Evolutionary conservation across 2,888 invertebrate genomes (phyloP).

Genomic region (Anticlea derivata): DNA sequence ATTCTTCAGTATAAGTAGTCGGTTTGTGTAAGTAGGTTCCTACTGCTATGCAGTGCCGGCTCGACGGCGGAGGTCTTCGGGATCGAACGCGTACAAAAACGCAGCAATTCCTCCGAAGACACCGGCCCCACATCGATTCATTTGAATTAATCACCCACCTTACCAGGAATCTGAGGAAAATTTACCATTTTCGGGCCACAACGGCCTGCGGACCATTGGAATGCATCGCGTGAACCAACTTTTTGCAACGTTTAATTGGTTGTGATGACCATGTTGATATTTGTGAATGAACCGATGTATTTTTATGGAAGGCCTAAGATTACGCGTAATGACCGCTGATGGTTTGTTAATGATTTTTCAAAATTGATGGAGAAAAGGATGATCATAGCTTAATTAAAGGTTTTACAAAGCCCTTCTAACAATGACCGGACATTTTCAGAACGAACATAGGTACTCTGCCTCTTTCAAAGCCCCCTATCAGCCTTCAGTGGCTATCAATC

Average conservation of each 20-base stretch:
- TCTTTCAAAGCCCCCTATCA: too few relatives aligned
- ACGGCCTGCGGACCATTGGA: conserved; percentile 7
- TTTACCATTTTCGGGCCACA: conserved; percentile 39
- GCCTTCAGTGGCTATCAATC: too few relatives aligned
- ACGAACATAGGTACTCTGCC: too few relatives aligned
- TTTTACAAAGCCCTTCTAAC: too few relatives aligned
- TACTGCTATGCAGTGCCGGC: conserved; percentile 31
- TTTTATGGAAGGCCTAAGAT: conserved; percentile 1
- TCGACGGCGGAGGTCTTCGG: conserved; percentile 38
- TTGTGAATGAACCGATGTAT: conserved; percentile 33
- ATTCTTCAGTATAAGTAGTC: too few relatives aligned
- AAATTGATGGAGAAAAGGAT: too few relatives aligned
- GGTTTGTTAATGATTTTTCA: too few relatives aligned
- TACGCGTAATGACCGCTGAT: neutral
- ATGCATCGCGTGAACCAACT: conserved; percentile 19
- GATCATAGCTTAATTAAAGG: too few relatives aligned
- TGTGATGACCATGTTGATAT: conserved; percentile 24
- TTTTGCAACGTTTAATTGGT: conserved; percentile 28
- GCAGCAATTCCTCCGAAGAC: conserved; percentile 26
- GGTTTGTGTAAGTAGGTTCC: too few relatives aligned
- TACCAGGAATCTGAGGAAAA: conserved; percentile 44
- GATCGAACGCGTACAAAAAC: conserved; percentile 46
- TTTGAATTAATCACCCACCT: conserved; percentile 33
- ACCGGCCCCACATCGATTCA: conserved; percentile 36
- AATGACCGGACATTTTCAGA: too few relatives aligned